Percentiles rank a stretch among this genome's conserved stretches.
These are phyloP conservation scores for Nothocercus julius DNA, from an alignment of 2,113 vertebrate genomes.

Conservation along the genomic window DNA sequence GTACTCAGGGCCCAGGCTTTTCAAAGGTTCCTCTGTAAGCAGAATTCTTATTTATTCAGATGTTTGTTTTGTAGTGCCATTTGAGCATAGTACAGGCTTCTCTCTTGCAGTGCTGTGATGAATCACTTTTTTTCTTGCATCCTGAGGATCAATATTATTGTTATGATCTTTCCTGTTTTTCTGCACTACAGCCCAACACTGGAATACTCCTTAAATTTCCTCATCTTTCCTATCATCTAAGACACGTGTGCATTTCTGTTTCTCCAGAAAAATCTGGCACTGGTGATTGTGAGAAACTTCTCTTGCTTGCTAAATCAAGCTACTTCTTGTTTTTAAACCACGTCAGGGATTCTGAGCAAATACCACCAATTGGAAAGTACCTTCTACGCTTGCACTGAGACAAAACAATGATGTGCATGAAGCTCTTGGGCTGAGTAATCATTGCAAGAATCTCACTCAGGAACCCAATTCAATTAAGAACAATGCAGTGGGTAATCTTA, in stretches of 20 bases:
- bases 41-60: background rate
- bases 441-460: background rate
- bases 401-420: background rate
- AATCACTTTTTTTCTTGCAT: background rate
- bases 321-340: background rate
- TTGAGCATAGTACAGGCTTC: background rate
- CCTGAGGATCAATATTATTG: background rate
- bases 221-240: background rate
- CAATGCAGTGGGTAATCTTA: background rate
- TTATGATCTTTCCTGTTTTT: background rate
- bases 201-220: background rate
- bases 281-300: no score
- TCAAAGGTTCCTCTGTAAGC: background rate
- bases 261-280: no score
- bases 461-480: background rate
- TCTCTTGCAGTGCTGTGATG: background rate
- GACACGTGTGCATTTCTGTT: background rate
- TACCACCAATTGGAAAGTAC: background rate
- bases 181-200: fast-evolving
- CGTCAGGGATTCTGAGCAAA: background rate
- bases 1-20: background rate
- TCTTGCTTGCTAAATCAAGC: background rate
- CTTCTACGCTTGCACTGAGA: background rate
- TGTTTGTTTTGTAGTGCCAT: background rate
- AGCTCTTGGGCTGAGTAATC: background rate